A percentile compares a stretch with the other conserved stretches of the same genome.
These are phyloP conservation scores for Microctenopoma stevenorrisi DNA, from an alignment of 2,797 vertebrate genomes.

Conservation along the genomic window DNA sequence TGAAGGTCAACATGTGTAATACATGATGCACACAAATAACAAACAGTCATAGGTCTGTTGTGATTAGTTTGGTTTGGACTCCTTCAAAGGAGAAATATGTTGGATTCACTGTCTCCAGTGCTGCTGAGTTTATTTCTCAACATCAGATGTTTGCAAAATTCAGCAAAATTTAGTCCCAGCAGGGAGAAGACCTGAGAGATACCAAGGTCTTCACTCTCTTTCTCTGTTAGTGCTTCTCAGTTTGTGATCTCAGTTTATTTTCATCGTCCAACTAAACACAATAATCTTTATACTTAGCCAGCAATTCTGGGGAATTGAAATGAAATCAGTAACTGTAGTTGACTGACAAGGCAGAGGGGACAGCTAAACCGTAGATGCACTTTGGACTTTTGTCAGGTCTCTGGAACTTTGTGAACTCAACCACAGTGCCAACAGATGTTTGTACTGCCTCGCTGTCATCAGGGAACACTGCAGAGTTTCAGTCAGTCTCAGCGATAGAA, in stretches of 20 bases:
- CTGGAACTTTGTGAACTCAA: constrained; percentile 38
- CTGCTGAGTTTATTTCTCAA: too few relatives aligned
- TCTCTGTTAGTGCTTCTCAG: neutral
- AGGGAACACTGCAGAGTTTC: constrained; percentile 21
- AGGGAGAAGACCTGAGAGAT: neutral
- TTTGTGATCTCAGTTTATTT: neutral
- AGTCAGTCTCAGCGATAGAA: constrained; percentile 33
- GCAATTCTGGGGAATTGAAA: neutral
- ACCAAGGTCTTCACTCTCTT: neutral
- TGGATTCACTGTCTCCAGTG: neutral
- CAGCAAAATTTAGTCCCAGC: too few relatives aligned
- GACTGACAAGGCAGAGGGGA: neutral
- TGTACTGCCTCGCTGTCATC: constrained; percentile 24
- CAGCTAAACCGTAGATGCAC: constrained; percentile 22
- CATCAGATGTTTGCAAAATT: too few relatives aligned
- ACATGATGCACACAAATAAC: neutral
- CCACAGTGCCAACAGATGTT: constrained; percentile 55
- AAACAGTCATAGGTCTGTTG: too few relatives aligned
- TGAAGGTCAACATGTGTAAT: neutral
- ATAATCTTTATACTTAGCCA: neutral
- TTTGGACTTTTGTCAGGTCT: constrained; percentile 42
- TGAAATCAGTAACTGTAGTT: neutral
- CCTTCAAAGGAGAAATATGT: too few relatives aligned
- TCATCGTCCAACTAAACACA: neutral
- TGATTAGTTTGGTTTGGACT: too few relatives aligned